Base-by-base conservation (phyloP, 2,888 invertebrate species). In the Lacanobia oleracea region DNA sequence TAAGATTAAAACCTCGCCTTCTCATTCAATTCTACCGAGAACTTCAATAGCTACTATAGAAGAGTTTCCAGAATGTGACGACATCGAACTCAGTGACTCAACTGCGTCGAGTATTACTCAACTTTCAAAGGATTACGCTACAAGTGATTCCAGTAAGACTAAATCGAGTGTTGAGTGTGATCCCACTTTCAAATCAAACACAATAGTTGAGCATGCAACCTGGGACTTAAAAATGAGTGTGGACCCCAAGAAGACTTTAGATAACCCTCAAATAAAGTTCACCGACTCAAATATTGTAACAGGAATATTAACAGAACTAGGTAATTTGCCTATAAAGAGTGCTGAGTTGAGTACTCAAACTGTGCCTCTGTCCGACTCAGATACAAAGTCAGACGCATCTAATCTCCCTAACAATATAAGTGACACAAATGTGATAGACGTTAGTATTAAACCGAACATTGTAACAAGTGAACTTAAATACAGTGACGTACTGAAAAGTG, bases 401-500 rank as follows among this genome's bases (percentile, higher is more conserved):
- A 63, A 63, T 63, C 40, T 61, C 51, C 43, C 56, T 48, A 57
- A 67, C 57, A 54, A 14, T 18, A 16, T 59, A 60, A 73, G 57
- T 64, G 69, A 80, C 23, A 8, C 12, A 57, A 65, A 67, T 83
- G 83, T 83, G 72, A 83, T 76, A 76, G 83, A 83, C 7, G 1
- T 60, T 77, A 83, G 75, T 85, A 81, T 85, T 81, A 86, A 77
- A 77, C 68, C 75, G 6, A 72, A 50, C 21, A 37, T 81, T 37
- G 83, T 86, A 9, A 82, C 48, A 78, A 77, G 76, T 85, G 84
- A 83, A 67, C 72, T 86, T 70, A 80, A 68, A 27, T 88, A 89
- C 76, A 90, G 88, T 87, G 88, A 89, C 66, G 85, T 88, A 71
- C 79, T 88, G n/a, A 91, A 87, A 86, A 89, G 89, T 82, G 87